These are phyloP conservation scores for Xenops minutus DNA, from an alignment of 2,797 vertebrate species.

Conservation along the genomic window DNA sequence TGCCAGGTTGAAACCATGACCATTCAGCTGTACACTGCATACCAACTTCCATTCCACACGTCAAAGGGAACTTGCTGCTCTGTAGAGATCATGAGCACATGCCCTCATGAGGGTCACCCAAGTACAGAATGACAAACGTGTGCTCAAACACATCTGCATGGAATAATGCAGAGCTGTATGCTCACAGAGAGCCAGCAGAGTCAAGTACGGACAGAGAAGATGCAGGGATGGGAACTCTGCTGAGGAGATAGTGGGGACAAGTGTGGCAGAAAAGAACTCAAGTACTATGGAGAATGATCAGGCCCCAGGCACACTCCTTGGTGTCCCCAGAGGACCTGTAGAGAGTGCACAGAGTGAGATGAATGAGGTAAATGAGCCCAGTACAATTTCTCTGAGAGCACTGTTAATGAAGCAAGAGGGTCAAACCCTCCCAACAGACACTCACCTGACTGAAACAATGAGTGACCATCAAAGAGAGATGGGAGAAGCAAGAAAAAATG, in stretches of 20 bases:
- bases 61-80: not conserved
- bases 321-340: not conserved
- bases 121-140: fast-evolving
- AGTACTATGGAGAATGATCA: not conserved
- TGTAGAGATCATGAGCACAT: not conserved
- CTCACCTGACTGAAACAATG: fast-evolving
- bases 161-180: not conserved
- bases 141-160: not conserved
- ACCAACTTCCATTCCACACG: not conserved
- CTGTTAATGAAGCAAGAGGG: not conserved
- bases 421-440: not conserved
- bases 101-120: too few species aligned
- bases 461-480: not conserved
- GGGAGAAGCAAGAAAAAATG: not conserved
- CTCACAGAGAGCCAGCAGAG: not conserved
- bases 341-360: not conserved
- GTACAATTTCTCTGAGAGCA: not conserved
- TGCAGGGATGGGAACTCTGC: not conserved
- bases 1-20: not conserved
- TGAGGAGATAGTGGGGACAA: not conserved
- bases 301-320: not conserved
- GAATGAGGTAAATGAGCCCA: not conserved
- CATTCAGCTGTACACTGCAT: not conserved
- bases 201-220: not conserved
- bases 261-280: not conserved